Evolutionary conservation across 2,888 invertebrate species (phyloP), one percentile per base, ranked within the genome.

Genomic region (Abrostola triplasia): DNA sequence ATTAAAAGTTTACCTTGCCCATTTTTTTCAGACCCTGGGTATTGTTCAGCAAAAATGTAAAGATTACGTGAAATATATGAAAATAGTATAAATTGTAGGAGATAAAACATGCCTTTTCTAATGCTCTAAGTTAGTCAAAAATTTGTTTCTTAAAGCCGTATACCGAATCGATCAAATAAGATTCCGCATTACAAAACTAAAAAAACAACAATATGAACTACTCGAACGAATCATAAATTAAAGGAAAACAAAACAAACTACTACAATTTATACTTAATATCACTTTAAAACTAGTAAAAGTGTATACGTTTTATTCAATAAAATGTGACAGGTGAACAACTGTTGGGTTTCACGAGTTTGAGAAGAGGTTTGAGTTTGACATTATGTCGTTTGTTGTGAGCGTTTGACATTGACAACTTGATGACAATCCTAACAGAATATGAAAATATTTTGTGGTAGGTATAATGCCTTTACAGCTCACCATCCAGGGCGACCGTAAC

Each of bases 91-190:
- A 83, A 58, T 73, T 73, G 61, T 66, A 87, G 81, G 71, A 85
- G 75, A 80, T 80, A 81, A 84, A 88, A 83, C 92, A 92, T 92
- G 77, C 90, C 90, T 88, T 24, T 82, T 70, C 38, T 60, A 54
- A 35, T 66, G n/a, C 11, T 63, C 8, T 13, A 36, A 48, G 8
- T 9, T 54, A 48, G 11, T 49, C 5, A 36, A 35, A 36, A 58
- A 47, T 52, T 35, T 41, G 36, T 56, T 51, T 53, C 41, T 12
- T 48, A 53, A 11, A 57, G 50, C 56, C 36, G 12, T 8, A 12
- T 50, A 47, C 44, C 9, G 24, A 47, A 24, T 47, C 44, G 44
- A 47, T 47, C 44, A 24, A 47, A 13, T 9, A 47, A 47, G 44
- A 47, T 24, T 13, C 44, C 24, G 44, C 44, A 47, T 47, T 9